Evolutionary conservation across 2,113 vertebrate genomes (phyloP).

Genomic region (Apaloderma vittatum): DNA sequence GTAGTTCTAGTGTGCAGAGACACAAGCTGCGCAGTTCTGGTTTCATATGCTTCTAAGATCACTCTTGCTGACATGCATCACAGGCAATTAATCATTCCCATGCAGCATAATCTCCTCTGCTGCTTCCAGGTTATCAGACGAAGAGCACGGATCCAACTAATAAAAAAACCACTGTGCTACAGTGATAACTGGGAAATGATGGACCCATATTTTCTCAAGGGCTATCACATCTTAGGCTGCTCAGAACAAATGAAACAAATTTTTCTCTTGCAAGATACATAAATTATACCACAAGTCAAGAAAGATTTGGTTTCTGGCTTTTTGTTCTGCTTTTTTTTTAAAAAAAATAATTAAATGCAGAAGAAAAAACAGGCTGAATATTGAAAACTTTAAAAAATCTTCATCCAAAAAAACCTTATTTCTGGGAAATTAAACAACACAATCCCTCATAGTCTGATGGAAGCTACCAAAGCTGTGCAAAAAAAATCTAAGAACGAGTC

Average conservation of each 20-base stretch:
- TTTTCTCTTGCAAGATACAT: background rate
- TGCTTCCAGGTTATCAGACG: conserved; percentile 62
- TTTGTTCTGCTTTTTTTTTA: background rate
- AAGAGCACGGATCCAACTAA: background rate
- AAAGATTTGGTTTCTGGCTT: background rate
- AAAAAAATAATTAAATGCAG: background rate
- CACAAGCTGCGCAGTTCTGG: background rate
- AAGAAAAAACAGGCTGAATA: background rate
- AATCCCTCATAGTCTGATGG: fast-evolving
- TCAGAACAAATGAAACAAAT: background rate
- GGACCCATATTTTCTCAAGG: background rate
- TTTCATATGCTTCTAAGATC: background rate
- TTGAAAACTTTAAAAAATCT: background rate
- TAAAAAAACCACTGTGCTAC: background rate
- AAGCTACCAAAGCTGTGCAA: background rate
- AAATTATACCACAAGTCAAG: background rate
- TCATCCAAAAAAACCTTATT: background rate
- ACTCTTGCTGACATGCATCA: background rate
- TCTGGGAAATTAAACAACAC: background rate
- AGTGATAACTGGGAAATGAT: background rate
- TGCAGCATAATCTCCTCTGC: background rate
- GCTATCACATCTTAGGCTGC: background rate
- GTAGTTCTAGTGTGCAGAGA: background rate
- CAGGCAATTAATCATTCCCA: background rate
- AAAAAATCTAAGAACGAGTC: background rate